phyloP scores from a whole-genome alignment of 2,888 invertebrate species.

The Dichetophora obliterata region DNA sequence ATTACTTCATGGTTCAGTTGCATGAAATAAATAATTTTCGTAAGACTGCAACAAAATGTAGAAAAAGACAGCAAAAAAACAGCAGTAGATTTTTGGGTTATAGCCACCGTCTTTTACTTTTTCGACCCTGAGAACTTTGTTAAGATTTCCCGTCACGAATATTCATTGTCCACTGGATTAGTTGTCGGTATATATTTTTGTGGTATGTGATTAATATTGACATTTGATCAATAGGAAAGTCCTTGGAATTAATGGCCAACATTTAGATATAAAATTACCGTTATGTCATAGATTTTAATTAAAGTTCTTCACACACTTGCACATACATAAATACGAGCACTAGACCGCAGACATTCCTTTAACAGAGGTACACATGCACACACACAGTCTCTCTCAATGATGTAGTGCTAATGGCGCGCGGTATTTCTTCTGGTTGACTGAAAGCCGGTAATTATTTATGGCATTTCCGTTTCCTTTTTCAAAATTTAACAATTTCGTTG shows the following conservation, averaged over 20 bases:
- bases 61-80: no score
- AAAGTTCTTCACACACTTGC: slow-evolving; percentile 57
- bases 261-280: slow-evolving; percentile 66
- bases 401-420: background rate
- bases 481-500: no score
- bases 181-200: slow-evolving; percentile 1
- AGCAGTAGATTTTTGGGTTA: no score
- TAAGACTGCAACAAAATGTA: no score
- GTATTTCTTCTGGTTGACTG: slow-evolving; percentile 1
- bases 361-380: slow-evolving; percentile 20
- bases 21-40: no score
- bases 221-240: slow-evolving; percentile 63
- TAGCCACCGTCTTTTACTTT: no score
- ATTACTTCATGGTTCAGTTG: no score
- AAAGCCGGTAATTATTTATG: slow-evolving; percentile 32
- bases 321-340: slow-evolving; percentile 25
- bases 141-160: no score
- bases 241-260: slow-evolving; percentile 65
- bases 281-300: slow-evolving; percentile 68
- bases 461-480: slow-evolving; percentile 39
- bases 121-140: no score
- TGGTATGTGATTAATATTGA: slow-evolving; percentile 56
- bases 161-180: background rate
- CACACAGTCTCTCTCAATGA: slow-evolving; percentile 17
- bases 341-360: slow-evolving; percentile 6